Conservation (phyloP, 2,113 vertebrate genomes). For the Planiliza haematocheilus region DNA sequence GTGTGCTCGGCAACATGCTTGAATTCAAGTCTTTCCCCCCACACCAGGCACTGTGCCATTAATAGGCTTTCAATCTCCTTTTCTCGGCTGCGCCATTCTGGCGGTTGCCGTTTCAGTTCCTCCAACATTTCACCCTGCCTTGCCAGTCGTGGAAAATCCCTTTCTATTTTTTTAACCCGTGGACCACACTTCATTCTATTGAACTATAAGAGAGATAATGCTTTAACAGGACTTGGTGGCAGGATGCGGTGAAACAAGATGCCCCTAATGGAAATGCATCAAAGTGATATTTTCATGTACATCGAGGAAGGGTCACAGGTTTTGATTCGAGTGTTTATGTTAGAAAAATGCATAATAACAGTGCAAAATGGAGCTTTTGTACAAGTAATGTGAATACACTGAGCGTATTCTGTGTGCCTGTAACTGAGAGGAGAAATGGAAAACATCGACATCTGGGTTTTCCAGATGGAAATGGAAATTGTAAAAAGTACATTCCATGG, state of each 20-base stretch:
- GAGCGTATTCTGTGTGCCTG: background rate
- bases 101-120: constrained; percentile 26
- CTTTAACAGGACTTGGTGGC: background rate
- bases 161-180: background rate
- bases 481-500: too few relatives aligned
- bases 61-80: constrained; percentile 44
- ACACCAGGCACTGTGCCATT: constrained; percentile 42
- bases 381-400: background rate
- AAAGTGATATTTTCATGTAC: background rate
- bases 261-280: constrained; percentile 13
- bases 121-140: constrained; percentile 37
- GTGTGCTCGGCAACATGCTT: constrained; percentile 50
- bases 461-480: too few relatives aligned
- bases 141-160: constrained; percentile 12
- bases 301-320: constrained; percentile 23
- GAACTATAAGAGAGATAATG: background rate
- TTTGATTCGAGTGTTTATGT: background rate
- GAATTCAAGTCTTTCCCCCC: constrained; percentile 45
- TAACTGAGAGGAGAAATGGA: background rate
- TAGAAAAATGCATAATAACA: background rate
- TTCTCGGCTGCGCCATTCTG: constrained; percentile 26
- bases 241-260: constrained; percentile 1
- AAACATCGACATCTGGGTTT: too few relatives aligned
- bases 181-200: background rate
- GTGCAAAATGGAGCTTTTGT: background rate